Percentiles rank a stretch among this genome's conserved stretches.
Evolutionary conservation across 1,140 invertebrate genomes (phyloP).

Genomic region (Drosophila funebris): DNA sequence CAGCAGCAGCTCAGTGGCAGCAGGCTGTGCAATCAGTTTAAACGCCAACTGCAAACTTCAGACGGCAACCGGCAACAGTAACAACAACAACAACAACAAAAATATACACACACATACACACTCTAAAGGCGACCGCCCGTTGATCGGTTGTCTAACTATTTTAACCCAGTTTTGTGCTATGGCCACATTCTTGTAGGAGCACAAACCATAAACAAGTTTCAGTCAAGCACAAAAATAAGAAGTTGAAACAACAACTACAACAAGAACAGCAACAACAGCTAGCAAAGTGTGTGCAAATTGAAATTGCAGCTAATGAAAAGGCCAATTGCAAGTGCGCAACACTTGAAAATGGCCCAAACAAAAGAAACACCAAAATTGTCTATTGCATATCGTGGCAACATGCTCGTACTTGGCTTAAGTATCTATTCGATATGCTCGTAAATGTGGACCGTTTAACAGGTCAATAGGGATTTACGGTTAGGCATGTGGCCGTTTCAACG

Average conservation of each 20-base stretch:
- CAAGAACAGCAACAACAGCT: constrained; percentile 9
- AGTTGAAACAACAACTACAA: constrained; percentile 17
- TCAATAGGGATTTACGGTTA: constrained; percentile 49
- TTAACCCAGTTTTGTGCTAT: constrained; percentile 59
- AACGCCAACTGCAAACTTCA: constrained; percentile 51
- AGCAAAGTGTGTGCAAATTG: constrained; percentile 48
- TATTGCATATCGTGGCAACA: constrained; percentile 1
- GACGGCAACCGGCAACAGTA: constrained; percentile 29
- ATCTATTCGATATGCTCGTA: not conserved
- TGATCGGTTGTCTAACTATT: constrained; percentile 55
- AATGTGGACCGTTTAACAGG: constrained; percentile 33
- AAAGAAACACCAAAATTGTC: not conserved
- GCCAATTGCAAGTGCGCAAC: constrained; percentile 50
- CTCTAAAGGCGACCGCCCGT: constrained; percentile 29
- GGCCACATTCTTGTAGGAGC: constrained; percentile 60
- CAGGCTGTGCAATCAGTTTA: constrained; percentile 41
- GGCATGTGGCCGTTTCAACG: constrained; percentile 15
- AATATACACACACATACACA: constrained; percentile 9
- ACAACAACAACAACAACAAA: constrained; percentile 10
- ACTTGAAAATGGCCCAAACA: not conserved
- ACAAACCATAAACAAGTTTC: constrained; percentile 59
- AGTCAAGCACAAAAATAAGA: constrained; percentile 41
- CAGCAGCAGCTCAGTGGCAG: not conserved
- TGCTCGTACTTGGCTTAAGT: not conserved
- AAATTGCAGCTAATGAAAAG: constrained; percentile 56